Conservation (phyloP, 1,140 invertebrate species). For the Drosophila arawakana region DNA sequence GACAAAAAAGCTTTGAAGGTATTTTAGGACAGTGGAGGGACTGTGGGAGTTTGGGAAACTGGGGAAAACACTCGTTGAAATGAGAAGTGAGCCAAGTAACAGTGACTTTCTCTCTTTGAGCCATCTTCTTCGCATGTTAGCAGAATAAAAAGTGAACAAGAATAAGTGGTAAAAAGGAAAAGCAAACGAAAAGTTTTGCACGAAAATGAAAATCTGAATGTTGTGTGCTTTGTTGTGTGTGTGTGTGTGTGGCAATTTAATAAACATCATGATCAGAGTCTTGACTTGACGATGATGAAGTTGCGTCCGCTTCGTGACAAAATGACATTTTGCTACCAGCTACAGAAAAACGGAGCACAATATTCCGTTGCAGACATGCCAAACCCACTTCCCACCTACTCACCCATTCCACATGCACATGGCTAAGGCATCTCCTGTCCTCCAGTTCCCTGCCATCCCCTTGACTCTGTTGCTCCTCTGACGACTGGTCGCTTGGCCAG, state of each 20-base stretch:
- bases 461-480: constrained; percentile 4
- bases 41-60: background rate
- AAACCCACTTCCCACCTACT: constrained; percentile 1
- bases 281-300: constrained; percentile 53
- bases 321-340: constrained; percentile 75
- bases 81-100: constrained; percentile 27
- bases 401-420: constrained; percentile 8
- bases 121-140: constrained; percentile 6
- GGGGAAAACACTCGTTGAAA: background rate
- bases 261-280: constrained; percentile 64
- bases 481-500: constrained; percentile 36
- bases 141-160: constrained; percentile 5
- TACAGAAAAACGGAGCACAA: constrained; percentile 6
- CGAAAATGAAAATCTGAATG: constrained; percentile 44
- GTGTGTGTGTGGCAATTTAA: constrained; percentile 62
- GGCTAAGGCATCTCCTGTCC: constrained; percentile 20
- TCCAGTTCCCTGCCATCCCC: constrained; percentile 8
- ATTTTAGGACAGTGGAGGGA: background rate
- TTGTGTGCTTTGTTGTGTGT: constrained; percentile 2
- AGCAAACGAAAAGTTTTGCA: constrained; percentile 40
- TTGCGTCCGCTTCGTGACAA: constrained; percentile 70
- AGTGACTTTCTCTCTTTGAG: constrained; percentile 30
- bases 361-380: constrained; percentile 25
- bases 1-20: constrained; percentile 17
- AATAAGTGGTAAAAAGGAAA: constrained; percentile 18